Base-by-base conservation (phyloP, 2,888 invertebrate species). In the Horisme vitalbata region DNA sequence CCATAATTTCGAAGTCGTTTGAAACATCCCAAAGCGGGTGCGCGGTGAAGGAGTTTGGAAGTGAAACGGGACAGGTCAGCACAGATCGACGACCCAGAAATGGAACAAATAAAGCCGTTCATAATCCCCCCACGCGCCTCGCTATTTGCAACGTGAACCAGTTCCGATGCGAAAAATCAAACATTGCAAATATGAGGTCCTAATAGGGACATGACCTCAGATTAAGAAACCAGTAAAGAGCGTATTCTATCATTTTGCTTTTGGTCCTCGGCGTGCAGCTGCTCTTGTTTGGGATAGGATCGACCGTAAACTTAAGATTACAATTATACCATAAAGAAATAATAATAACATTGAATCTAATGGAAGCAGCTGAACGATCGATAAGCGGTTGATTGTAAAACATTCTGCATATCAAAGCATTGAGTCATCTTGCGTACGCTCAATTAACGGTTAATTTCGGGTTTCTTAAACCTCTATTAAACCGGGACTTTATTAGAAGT, bases 1-100 rank as follows among this genome's bases (percentile, higher is more conserved):
- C n/a, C n/a, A n/a, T n/a, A n/a, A n/a, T n/a, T 13, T 11, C 12
- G 30, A 14, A 4, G 32, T 30, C n/a, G n/a, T n/a, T n/a, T n/a
- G 38, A 51, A 41, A 24, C 35, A 46, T 39, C 33, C 37, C 45
- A 52, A 43, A 45, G 37, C 32, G 15, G 36, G 28, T 24, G 44
- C 52, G 70, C 59, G 65, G 26, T 26, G 30, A 50, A 72, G 62
- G 66, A 60, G 57, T 59, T 59, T 57, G 60, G 55, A 46, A 46
- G 55, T 56, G 63, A 61, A 66, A 58, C 68, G 62, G 68, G 70
- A 68, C 77, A 69, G 83, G 79, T 83, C 83, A 83, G 61, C 56
- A 43, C 66, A 75, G 84, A 81, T 68, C 83, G 80, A 78, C 75
- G 84, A 79, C 85, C 83, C 71, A 83, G 69, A 82, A 81, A 81